A percentile compares a stretch with the other conserved stretches of the same genome.
Conservation (phyloP, 2,888 invertebrate species). For the Fragum fragum region DNA sequence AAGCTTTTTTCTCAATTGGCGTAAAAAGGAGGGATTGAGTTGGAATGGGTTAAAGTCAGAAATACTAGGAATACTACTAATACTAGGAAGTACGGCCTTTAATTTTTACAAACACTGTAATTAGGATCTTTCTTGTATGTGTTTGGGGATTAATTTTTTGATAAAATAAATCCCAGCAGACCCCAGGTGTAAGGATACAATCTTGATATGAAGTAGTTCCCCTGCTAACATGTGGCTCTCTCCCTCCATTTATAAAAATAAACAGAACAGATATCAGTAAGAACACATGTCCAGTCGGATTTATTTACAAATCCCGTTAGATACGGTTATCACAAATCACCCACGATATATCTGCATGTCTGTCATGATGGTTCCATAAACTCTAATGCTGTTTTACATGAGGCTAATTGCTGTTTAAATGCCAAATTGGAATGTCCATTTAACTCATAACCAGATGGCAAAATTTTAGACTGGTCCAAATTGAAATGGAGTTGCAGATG, state of each 20-base stretch:
- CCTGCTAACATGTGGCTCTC: slow-evolving; percentile 10
- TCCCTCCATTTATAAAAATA: slow-evolving; percentile 1
- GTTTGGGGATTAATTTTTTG: neutral
- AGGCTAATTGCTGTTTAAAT: neutral
- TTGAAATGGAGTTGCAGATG: no score
- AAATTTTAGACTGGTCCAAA: no score
- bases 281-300: slow-evolving; percentile 28
- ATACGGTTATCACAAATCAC: slow-evolving; percentile 7
- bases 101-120: neutral
- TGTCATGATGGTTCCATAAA: neutral
- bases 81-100: no score
- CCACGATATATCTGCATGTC: slow-evolving; percentile 5
- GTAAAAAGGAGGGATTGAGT: no score
- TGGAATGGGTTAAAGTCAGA: no score
- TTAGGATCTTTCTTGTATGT: neutral
- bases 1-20: no score
- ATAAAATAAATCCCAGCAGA: neutral
- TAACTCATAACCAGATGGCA: no score
- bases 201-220: slow-evolving; percentile 19
- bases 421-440: no score
- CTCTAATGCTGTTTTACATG: neutral
- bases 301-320: slow-evolving; percentile 22
- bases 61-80: no score
- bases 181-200: slow-evolving; percentile 20
- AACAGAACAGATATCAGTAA: slow-evolving; percentile 17